Evolutionary conservation across 2,113 vertebrate genomes (phyloP).

Genomic region (Mystacornis crossleyi): DNA sequence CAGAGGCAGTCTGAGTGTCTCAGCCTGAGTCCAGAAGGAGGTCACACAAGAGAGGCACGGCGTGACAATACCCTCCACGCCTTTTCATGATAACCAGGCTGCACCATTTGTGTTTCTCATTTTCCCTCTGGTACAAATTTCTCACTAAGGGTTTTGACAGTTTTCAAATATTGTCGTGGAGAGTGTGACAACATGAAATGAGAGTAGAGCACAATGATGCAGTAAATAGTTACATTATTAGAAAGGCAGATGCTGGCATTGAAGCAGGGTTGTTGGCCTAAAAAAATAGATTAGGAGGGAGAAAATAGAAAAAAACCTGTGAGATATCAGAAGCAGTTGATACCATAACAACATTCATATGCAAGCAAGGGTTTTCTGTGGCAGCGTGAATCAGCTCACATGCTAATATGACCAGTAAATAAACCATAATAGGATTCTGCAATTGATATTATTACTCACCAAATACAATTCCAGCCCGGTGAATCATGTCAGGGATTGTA

Average conservation of each 20-base stretch:
- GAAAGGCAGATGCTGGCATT: conserved; percentile 50
- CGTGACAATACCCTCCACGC: fast-evolving
- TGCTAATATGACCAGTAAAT: conserved; percentile 42
- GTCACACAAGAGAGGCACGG: not conserved
- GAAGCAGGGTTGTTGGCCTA: conserved; percentile 53
- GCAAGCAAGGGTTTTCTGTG: conserved; percentile 26
- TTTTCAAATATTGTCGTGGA: conserved; percentile 52
- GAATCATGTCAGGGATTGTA: not conserved
- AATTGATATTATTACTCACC: not conserved
- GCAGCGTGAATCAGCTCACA: not conserved
- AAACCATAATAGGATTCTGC: conserved; percentile 1
- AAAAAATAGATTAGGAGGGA: conserved; percentile 51
- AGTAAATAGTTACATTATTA: conserved; percentile 67
- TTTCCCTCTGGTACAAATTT: conserved; percentile 44
- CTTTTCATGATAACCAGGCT: conserved; percentile 23
- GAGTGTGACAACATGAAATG: conserved; percentile 58
- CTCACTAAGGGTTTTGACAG: conserved; percentile 48
- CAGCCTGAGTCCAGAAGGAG: not conserved
- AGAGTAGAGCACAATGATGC: conserved; percentile 58
- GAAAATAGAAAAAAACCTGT: conserved; percentile 33
- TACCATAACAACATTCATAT: conserved; percentile 27
- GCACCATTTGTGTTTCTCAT: conserved; percentile 7
- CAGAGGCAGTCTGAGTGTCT: not conserved
- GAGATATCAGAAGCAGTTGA: not conserved
- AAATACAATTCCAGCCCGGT: not conserved